phyloP scores from a whole-genome alignment of 1,140 invertebrate genomes.

The Drosophila pectinifera region DNA sequence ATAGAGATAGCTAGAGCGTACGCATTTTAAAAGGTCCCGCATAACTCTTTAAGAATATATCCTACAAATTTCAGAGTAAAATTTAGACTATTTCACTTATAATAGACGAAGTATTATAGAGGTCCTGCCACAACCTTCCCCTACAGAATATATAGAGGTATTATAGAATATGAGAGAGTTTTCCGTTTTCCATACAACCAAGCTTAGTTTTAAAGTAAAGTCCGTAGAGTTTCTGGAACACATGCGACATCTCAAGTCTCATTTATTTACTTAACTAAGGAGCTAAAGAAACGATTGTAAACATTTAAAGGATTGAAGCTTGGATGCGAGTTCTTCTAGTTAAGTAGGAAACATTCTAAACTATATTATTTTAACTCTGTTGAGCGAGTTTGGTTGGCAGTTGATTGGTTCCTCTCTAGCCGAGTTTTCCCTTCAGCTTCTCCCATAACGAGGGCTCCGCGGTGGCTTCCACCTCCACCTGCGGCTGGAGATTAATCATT shows the following conservation, averaged over 20 bases:
- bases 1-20: no score
- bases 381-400: constrained; percentile 22
- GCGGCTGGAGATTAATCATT: neutral
- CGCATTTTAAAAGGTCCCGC: no score
- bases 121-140: no score
- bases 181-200: no score
- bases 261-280: constrained; percentile 8
- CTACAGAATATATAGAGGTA: no score
- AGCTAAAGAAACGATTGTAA: constrained; percentile 1
- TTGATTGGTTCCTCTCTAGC: constrained; percentile 27
- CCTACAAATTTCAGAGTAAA: no score
- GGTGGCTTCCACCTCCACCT: constrained; percentile 33
- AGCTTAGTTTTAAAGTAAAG: neutral
- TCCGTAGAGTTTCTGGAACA: neutral
- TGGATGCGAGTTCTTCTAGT: constrained; percentile 14
- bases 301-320: constrained; percentile 5
- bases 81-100: no score
- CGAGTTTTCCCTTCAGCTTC: constrained; percentile 45
- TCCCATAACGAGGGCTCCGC: constrained; percentile 46
- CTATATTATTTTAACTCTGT: constrained; percentile 7
- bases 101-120: no score
- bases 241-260: neutral
- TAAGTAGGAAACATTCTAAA: constrained; percentile 5
- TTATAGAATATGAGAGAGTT: no score
- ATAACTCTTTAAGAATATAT: no score